Evolutionary conservation across 2,888 invertebrate genomes (phyloP).

Genomic region (Watsonalla binaria): DNA sequence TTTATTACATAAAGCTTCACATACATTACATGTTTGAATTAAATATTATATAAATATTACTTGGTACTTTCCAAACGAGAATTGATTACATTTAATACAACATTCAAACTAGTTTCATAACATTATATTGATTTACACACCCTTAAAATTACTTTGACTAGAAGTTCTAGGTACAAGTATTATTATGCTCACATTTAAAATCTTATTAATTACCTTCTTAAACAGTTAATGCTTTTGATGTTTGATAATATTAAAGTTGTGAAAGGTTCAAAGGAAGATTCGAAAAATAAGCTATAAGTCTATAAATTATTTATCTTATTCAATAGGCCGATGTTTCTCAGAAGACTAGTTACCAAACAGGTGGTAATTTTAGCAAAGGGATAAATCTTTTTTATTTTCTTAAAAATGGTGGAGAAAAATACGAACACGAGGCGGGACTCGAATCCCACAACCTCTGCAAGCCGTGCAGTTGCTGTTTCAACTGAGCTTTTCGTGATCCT

Average conservation of each 20-base stretch:
- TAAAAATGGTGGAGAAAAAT: too few relatives aligned
- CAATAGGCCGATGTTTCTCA: too few relatives aligned
- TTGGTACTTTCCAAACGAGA: conserved; percentile 4
- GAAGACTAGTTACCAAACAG: too few relatives aligned
- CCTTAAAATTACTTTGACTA: not conserved
- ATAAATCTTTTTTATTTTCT: too few relatives aligned
- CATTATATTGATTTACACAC: not conserved
- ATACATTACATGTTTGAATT: conserved; percentile 31
- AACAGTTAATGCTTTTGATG: not conserved
- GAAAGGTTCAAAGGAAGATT: not conserved
- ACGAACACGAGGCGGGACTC: too few relatives aligned
- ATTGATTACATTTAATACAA: not conserved
- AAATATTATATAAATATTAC: conserved; percentile 12
- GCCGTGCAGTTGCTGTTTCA: too few relatives aligned
- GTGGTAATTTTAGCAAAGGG: too few relatives aligned
- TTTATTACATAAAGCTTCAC: conserved; percentile 63
- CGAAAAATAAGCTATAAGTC: too few relatives aligned
- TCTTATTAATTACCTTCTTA: not conserved
- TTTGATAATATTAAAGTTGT: not conserved
- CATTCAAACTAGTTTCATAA: not conserved
- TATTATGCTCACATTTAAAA: not conserved
- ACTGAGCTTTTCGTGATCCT: too few relatives aligned
- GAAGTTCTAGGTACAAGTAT: not conserved
- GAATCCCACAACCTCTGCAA: too few relatives aligned
- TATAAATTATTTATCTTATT: too few relatives aligned